Conservation (phyloP, 2,113 vertebrate genomes). For the mouse (Mus musculus) region GRCm39 chr2:56901501-56902000, state of each 20-base stretch:
- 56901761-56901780: slow-evolving; percentile 77
- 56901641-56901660: slow-evolving; percentile 62
- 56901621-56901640: slow-evolving; percentile 71
- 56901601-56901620: not conserved
- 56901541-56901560: slow-evolving; percentile 29
- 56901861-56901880: slow-evolving; percentile 66
- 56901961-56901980: slow-evolving; percentile 69
- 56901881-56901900: slow-evolving; percentile 57
- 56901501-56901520: not conserved
- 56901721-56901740: slow-evolving; percentile 77
- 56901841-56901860: slow-evolving; percentile 63
- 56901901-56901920: slow-evolving; percentile 76
- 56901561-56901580: slow-evolving; percentile 27
- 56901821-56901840: slow-evolving; percentile 64
- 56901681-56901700: slow-evolving; percentile 64
- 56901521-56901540: not conserved
- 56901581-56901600: not conserved
- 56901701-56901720: slow-evolving; percentile 80
- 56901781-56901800: slow-evolving; percentile 80
- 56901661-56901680: slow-evolving; percentile 70
- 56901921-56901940: slow-evolving; percentile 66
- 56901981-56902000: slow-evolving; percentile 64
- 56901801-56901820: slow-evolving; percentile 74
- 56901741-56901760: slow-evolving; percentile 80
- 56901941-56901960: slow-evolving; percentile 72